Evolutionary conservation across 2,888 invertebrate species (phyloP), one percentile per base, ranked within the genome.

Genomic region (Melanotus villosus): DNA sequence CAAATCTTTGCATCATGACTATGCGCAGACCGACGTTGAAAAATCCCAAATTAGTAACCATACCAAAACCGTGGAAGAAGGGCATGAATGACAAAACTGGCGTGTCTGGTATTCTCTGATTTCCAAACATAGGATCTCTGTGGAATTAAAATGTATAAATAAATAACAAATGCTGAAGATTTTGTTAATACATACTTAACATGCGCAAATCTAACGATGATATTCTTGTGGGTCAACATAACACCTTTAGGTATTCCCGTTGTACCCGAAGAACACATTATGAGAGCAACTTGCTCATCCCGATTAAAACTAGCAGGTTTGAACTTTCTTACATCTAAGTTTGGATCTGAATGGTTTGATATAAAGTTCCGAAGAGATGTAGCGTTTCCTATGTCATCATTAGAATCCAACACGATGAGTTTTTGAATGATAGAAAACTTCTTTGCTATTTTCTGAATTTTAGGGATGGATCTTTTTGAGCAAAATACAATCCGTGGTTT

Each of bases 171-270:
- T 19, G 12, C n/a, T 16, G 2, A 1, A 4, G 1, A 19, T 45
- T 2, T 19, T 1, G 9, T 10, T 18, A 3, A 23, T 45, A 19
- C 12, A 2, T 59, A 71, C 67, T 21, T 43, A 14, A 30, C 6
- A 32, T 64, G 64, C 4, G 54, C 38, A 26, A 65, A 45, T 45
- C 64, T n/a, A 1, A 54, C 32, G 5, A 19, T 19, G 5, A 79
- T 41, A 62, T 91, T 91, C 62, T 85, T 82, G 80, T 91, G 89
- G 3, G 90, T 88, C 45, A 91, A 80, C 83, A 88, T 85, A 0
- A 91, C 90, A 30, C 90, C 90, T 82, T 92, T 91, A 0, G 91
- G 89, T 76, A 91, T 81, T 0, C 92, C 92, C n/a, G 89, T 89
- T 0, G 92, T 92, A 47, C 92, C 92, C 65, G 91, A 91, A 34